phyloP scores from a whole-genome alignment of 2,113 vertebrate species.

The Lophura nycthemera region DNA sequence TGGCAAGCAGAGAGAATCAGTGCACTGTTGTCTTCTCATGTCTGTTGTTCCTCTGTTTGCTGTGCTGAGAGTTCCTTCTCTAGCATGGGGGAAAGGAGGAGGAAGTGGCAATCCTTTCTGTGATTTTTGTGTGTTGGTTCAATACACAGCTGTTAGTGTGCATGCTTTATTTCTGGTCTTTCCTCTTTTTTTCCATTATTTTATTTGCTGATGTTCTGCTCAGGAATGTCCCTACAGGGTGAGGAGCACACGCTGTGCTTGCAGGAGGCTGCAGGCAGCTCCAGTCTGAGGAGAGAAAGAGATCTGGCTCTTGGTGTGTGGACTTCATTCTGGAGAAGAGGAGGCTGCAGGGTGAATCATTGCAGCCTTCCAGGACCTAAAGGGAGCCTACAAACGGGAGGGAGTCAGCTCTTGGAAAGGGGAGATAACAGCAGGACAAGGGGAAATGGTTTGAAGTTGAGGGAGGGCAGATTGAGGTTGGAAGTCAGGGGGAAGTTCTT shows the following conservation, averaged over 20 bases:
- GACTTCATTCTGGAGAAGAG: too few relatives aligned
- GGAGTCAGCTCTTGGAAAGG: too few relatives aligned
- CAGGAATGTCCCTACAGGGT: accelerated
- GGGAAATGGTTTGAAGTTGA: too few relatives aligned
- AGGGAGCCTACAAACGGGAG: too few relatives aligned
- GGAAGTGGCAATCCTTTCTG: neutral
- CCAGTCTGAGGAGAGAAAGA: accelerated
- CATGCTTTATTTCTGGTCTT: neutral
- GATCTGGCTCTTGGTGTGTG: neutral
- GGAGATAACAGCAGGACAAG: too few relatives aligned
- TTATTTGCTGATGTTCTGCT: neutral
- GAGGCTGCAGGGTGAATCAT: too few relatives aligned
- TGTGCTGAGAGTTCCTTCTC: neutral
- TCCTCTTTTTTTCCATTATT: neutral
- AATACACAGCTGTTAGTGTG: neutral
- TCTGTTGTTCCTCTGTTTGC: neutral
- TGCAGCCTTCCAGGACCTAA: too few relatives aligned
- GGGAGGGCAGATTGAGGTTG: too few relatives aligned
- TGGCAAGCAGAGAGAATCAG: neutral
- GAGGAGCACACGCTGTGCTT: neutral
- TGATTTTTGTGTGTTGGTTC: neutral
- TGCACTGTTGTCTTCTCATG: neutral
- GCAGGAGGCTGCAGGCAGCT: neutral
- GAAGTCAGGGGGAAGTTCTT: too few relatives aligned
- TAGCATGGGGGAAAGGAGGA: neutral